These are phyloP conservation scores for Pammene aurita DNA, from an alignment of 2,888 invertebrate species.

Conservation along the genomic window DNA sequence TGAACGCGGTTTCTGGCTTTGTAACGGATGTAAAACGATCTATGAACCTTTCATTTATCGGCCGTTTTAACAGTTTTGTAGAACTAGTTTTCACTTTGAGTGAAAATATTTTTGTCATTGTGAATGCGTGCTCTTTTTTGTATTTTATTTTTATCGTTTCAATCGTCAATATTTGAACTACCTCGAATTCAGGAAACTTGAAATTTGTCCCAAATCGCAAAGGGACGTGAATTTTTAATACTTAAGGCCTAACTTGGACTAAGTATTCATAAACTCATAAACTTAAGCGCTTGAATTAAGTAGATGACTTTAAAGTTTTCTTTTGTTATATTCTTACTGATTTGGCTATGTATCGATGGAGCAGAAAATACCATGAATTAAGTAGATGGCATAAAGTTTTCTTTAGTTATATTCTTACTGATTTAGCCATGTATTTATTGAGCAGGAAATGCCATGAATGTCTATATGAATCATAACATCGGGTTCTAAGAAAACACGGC, in stretches of 20 bases:
- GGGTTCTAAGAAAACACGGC: conserved; percentile 20
- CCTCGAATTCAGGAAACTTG: conserved; percentile 1
- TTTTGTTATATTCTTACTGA: not conserved
- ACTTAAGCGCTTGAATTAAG: conserved; percentile 24
- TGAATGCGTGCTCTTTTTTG: not conserved
- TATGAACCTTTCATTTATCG: not conserved
- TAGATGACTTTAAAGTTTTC: not conserved
- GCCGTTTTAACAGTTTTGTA: not conserved
- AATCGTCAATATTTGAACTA: not conserved
- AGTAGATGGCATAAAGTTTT: not conserved
- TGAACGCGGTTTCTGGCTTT: conserved; percentile 8
- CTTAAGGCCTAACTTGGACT: not conserved
- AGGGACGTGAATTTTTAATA: conserved; percentile 16
- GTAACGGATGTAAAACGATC: conserved; percentile 7
- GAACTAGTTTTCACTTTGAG: not conserved
- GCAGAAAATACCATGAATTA: conserved; percentile 13
- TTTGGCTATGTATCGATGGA: not conserved
- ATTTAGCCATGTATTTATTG: not conserved
- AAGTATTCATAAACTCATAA: conserved; percentile 26
- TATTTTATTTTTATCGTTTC: not conserved
- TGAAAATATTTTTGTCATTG: conserved; percentile 4
- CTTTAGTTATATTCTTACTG: not conserved
- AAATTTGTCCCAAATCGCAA: conserved; percentile 3
- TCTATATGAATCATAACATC: conserved; percentile 17
- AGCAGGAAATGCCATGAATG: conserved; percentile 12